Conservation (phyloP, 2,888 invertebrate species). For the Parochlus steinenii region DNA sequence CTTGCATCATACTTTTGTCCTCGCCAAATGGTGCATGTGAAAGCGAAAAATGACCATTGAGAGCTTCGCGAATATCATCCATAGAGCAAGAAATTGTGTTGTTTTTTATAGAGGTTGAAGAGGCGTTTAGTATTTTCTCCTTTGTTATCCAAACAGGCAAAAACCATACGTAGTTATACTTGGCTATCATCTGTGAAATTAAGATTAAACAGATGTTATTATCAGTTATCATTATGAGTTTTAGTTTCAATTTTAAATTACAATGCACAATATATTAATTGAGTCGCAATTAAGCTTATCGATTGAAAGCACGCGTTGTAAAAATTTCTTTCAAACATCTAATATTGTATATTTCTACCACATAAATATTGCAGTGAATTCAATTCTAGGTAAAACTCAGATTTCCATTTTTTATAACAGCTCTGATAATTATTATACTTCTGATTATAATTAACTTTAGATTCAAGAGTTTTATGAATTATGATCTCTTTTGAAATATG, state of each 20-base stretch:
- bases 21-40: slow-evolving; percentile 49
- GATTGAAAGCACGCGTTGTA: too few species aligned
- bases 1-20: slow-evolving; percentile 41
- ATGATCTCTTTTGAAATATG: too few species aligned
- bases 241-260: neutral
- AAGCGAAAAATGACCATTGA: slow-evolving; percentile 55
- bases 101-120: slow-evolving; percentile 19
- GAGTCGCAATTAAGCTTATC: too few species aligned
- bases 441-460: too few species aligned
- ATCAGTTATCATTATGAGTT: neutral
- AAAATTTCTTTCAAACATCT: too few species aligned
- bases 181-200: slow-evolving; percentile 46
- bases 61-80: slow-evolving; percentile 42
- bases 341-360: too few species aligned
- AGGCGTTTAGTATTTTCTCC: slow-evolving; percentile 24
- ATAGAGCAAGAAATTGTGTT: slow-evolving; percentile 42
- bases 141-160: slow-evolving; percentile 54
- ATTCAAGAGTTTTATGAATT: too few species aligned
- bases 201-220: slow-evolving; percentile 1
- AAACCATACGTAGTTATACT: slow-evolving; percentile 71
- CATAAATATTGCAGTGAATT: too few species aligned
- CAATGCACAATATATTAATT: too few species aligned
- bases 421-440: too few species aligned
- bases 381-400: too few species aligned
- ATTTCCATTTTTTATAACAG: too few species aligned